phyloP scores from a whole-genome alignment of 2,888 invertebrate genomes.

The Alcis repandata region DNA sequence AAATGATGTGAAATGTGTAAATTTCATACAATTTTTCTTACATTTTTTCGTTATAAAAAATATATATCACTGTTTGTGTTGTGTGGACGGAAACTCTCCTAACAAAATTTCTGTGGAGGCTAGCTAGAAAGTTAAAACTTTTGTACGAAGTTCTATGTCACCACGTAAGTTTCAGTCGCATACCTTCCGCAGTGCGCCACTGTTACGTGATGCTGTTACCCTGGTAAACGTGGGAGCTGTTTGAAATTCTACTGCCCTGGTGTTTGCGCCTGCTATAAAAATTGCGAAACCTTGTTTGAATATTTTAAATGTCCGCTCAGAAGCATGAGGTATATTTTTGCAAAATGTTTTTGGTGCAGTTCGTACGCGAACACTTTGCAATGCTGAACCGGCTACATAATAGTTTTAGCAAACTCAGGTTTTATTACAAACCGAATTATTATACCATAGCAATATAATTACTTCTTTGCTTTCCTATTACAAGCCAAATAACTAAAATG shows the following conservation, averaged over 20 bases:
- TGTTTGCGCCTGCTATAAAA: constrained; percentile 40
- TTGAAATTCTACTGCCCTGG: constrained; percentile 43
- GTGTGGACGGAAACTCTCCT: neutral
- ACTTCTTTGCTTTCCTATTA: too few species aligned
- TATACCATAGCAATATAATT: too few species aligned
- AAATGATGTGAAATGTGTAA: too few species aligned
- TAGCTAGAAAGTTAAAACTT: neutral
- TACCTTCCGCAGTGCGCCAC: constrained; percentile 74
- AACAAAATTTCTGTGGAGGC: neutral
- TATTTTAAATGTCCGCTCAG: constrained; percentile 19
- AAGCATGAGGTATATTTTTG: constrained; percentile 17
- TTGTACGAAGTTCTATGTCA: constrained; percentile 19
- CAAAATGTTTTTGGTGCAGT: constrained; percentile 17
- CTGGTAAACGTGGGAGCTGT: constrained; percentile 49
- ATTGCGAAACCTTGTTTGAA: constrained; percentile 32
- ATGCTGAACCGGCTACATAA: neutral
- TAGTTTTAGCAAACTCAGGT: neutral
- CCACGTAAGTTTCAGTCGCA: constrained; percentile 47
- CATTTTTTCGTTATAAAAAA: too few species aligned
- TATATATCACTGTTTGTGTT: too few species aligned
- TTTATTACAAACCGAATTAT: neutral
- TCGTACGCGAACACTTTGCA: constrained; percentile 7
- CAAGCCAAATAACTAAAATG: too few species aligned
- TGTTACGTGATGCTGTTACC: constrained; percentile 74
- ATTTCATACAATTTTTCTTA: too few species aligned